Percentiles rank a stretch among this genome's conserved stretches.
Evolutionary conservation across 2,888 invertebrate genomes (phyloP).

Genomic region (Drosophila atroscutellata): DNA sequence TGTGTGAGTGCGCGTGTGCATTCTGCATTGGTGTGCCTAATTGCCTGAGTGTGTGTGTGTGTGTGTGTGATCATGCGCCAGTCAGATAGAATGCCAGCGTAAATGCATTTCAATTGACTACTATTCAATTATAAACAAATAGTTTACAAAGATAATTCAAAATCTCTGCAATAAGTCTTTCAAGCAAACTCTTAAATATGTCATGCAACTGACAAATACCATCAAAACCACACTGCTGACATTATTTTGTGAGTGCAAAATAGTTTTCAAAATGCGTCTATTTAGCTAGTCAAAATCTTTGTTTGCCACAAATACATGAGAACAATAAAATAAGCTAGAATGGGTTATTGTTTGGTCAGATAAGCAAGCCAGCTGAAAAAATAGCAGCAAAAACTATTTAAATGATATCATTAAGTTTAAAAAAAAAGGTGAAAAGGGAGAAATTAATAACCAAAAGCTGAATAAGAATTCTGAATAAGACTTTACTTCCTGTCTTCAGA

Average conservation of each 20-base stretch:
- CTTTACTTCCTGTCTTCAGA: neutral
- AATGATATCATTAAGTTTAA: neutral
- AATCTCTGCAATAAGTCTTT: conserved; percentile 2
- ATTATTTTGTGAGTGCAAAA: neutral
- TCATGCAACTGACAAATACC: neutral
- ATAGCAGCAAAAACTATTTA: neutral
- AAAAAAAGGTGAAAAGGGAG: neutral
- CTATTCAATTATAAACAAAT: conserved; percentile 55
- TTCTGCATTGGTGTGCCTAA: conserved; percentile 35
- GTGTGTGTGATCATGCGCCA: conserved; percentile 69
- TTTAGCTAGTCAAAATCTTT: neutral
- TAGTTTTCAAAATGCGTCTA: neutral
- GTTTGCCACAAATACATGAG: neutral
- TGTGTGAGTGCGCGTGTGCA: conserved; percentile 74
- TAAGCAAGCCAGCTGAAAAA: conserved; percentile 12
- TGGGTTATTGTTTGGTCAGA: neutral
- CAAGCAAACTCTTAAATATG: conserved; percentile 17
- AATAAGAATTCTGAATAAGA: neutral
- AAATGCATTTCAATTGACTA: conserved; percentile 70
- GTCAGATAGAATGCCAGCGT: conserved; percentile 45
- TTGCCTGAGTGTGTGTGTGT: conserved; percentile 15
- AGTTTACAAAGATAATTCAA: conserved; percentile 20
- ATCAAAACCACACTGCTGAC: neutral
- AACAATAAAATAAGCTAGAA: neutral
- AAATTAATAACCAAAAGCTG: neutral